Conservation (phyloP, 2,797 vertebrate genomes). For the Acanthurus lineatus region DNA sequence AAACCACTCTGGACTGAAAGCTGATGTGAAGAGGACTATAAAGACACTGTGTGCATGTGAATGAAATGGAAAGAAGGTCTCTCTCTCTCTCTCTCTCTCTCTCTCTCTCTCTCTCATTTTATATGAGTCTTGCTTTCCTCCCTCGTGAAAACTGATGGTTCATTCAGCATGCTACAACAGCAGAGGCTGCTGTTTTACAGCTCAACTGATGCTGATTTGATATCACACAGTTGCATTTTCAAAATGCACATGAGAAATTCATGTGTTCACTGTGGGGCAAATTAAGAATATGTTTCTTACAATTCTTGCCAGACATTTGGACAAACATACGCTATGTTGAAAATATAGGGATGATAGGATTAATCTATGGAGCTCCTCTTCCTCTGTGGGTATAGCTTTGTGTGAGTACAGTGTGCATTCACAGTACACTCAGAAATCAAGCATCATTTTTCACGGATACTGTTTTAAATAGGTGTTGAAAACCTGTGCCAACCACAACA, state of each 20-base stretch:
- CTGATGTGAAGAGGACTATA: slow-evolving; percentile 14
- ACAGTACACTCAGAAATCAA: neutral
- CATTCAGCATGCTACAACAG: neutral
- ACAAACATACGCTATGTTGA: neutral
- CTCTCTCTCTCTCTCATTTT: neutral
- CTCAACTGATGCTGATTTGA: neutral
- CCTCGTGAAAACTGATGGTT: neutral
- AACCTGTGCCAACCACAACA: neutral
- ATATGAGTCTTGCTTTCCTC: neutral
- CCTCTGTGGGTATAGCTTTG: neutral
- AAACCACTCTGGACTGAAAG: neutral
- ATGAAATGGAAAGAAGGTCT: neutral
- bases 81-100: neutral
- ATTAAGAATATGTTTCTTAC: neutral
- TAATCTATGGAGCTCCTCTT: neutral
- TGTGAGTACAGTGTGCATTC: neutral
- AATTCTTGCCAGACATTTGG: neutral
- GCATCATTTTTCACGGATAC: neutral
- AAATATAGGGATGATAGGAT: neutral
- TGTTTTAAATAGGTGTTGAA: neutral
- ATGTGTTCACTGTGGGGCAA: neutral
- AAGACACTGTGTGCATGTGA: neutral
- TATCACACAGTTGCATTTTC: neutral
- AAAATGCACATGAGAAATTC: neutral
- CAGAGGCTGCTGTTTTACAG: neutral